Evolutionary conservation across 2,888 invertebrate species (phyloP).

Genomic region (Lepidochrysops patricia): DNA sequence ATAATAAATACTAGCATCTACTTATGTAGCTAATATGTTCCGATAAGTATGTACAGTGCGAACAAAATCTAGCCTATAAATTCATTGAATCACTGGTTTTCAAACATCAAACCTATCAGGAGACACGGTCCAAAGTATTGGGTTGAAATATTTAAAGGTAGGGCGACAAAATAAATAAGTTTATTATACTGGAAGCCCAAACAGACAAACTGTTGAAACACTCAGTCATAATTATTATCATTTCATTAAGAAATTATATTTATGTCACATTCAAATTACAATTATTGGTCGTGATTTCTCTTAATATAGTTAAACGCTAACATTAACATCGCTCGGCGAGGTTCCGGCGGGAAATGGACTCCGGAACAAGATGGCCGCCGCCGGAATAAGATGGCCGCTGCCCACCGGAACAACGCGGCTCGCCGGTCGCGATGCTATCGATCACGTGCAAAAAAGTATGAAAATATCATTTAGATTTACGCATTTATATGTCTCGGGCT

Average conservation of each 20-base stretch:
- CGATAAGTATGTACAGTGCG: conserved; percentile 56
- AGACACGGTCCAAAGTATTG: conserved; percentile 18
- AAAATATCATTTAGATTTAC: conserved; percentile 69
- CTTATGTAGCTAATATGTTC: conserved; percentile 41
- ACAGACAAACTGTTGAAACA: conserved; percentile 67
- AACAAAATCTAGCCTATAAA: conserved; percentile 38
- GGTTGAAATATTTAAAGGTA: conserved; percentile 26
- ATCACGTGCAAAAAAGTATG: conserved; percentile 73
- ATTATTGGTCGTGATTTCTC: conserved; percentile 71
- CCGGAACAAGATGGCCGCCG: conserved; percentile 28
- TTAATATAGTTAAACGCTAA: conserved; percentile 60
- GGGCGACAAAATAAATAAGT: conserved; percentile 49
- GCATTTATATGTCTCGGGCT: conserved; percentile 65
- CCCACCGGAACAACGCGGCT: conserved; percentile 46
- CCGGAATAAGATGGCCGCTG: conserved; percentile 30
- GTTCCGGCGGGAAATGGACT: conserved; percentile 31
- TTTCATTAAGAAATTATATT: conserved; percentile 67
- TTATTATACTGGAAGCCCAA: conserved; percentile 70
- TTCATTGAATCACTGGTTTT: conserved; percentile 49
- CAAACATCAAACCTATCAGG: conserved; percentile 16
- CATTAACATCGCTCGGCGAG: conserved; percentile 36
- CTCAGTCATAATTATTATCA: conserved; percentile 68
- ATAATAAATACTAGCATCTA: conserved; percentile 61
- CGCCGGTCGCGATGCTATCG: conserved; percentile 41
- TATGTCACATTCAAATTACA: conserved; percentile 64